These are phyloP conservation scores for Ochropleura leucogaster DNA, from an alignment of 2,888 invertebrate genomes.

Conservation along the genomic window DNA sequence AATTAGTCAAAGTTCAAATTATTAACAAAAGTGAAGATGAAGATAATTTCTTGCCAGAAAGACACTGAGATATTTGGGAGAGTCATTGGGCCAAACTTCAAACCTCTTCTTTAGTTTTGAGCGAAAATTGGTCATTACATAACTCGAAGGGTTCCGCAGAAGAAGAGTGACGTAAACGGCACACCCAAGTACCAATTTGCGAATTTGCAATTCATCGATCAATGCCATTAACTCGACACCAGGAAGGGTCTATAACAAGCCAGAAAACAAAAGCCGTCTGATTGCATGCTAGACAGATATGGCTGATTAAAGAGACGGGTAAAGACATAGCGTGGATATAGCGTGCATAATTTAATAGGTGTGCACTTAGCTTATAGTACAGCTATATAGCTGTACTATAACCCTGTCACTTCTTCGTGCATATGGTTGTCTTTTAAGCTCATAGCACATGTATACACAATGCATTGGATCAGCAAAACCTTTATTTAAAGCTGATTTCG, in stretches of 20 bases:
- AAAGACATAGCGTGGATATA: neutral
- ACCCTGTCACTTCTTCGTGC: constrained; percentile 2
- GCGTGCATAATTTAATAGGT: neutral
- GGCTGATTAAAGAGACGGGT: constrained; percentile 6
- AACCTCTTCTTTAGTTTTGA: too few species aligned
- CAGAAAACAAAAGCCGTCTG: constrained; percentile 13
- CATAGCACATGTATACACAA: neutral
- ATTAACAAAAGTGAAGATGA: neutral
- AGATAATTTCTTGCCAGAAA: neutral
- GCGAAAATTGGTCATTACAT: neutral
- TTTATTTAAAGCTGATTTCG: neutral
- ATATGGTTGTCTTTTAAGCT: neutral
- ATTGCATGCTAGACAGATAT: constrained; percentile 16
- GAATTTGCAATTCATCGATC: constrained; percentile 36
- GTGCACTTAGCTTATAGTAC: neutral
- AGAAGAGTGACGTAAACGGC: constrained; percentile 12
- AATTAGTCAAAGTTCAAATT: neutral
- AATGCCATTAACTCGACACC: constrained; percentile 7
- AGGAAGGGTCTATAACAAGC: constrained; percentile 1
- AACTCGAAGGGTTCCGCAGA: constrained; percentile 2
- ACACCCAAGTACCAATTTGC: constrained; percentile 22
- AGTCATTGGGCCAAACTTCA: neutral
- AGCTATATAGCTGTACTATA: neutral
- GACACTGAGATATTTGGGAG: neutral
- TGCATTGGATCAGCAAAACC: neutral